Evolutionary conservation across 2,113 vertebrate species (phyloP).

Genomic region (Apeltes quadracus): DNA sequence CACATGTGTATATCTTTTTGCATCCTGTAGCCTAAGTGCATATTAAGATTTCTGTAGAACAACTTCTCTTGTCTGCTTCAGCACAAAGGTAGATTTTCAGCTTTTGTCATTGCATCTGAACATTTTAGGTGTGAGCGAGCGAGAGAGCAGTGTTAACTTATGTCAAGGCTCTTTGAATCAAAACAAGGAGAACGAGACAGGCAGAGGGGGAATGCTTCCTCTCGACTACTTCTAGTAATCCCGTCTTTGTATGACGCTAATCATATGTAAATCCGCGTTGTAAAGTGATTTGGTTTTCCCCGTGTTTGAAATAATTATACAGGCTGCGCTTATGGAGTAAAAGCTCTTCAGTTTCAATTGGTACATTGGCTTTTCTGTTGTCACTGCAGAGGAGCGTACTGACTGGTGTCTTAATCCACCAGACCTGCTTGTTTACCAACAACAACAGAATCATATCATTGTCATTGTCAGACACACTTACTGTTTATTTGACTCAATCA

Average conservation of each 20-base stretch:
- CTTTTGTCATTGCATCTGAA: slow-evolving; percentile 32
- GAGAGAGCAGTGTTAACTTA: slow-evolving; percentile 59
- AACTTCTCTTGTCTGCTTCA: slow-evolving; percentile 4
- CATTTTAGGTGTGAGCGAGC: slow-evolving; percentile 46
- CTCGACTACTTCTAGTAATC: slow-evolving; percentile 73
- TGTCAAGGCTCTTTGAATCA: slow-evolving; percentile 67
- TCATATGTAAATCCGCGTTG: slow-evolving; percentile 81
- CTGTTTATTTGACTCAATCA: slow-evolving; percentile 75
- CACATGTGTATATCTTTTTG: neutral
- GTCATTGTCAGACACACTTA: slow-evolving; percentile 72
- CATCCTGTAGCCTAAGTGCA: neutral
- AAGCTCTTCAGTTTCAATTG: slow-evolving; percentile 75
- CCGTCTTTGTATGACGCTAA: slow-evolving; percentile 79
- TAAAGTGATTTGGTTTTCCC: slow-evolving; percentile 80
- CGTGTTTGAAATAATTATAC: slow-evolving; percentile 81
- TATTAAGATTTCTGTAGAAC: neutral
- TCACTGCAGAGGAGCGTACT: slow-evolving; percentile 61
- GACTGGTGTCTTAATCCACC: slow-evolving; percentile 71
- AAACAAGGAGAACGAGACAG: slow-evolving; percentile 62
- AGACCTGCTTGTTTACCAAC: slow-evolving; percentile 74
- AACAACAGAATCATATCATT: slow-evolving; percentile 69
- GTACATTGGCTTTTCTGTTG: slow-evolving; percentile 69
- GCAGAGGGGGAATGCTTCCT: slow-evolving; percentile 59
- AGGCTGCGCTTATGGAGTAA: slow-evolving; percentile 68
- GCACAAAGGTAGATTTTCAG: slow-evolving; percentile 29